phyloP scores from a whole-genome alignment of 2,113 vertebrate genomes.

The Arenaria interpres region DNA sequence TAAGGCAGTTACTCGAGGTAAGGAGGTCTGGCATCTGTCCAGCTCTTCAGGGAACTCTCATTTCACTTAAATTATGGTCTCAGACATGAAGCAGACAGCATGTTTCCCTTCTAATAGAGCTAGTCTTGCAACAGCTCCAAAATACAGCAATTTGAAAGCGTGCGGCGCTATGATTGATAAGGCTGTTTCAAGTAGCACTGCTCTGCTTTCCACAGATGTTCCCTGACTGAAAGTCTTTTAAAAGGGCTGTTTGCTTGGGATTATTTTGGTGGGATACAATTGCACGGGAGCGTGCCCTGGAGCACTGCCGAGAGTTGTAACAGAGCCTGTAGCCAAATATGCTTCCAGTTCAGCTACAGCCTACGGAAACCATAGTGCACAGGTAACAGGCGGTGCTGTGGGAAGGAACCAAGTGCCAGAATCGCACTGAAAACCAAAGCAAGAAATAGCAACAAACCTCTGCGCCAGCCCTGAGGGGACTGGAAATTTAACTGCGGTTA shows the following conservation, averaged over 20 bases:
- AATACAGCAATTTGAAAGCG: neutral
- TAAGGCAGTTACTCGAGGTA: neutral
- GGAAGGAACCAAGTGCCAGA: constrained; percentile 4
- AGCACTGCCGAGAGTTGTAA: neutral
- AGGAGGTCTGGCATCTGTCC: neutral
- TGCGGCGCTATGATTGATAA: neutral
- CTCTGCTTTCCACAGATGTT: neutral
- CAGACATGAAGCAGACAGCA: neutral
- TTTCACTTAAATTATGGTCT: constrained; percentile 16
- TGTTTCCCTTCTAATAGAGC: neutral
- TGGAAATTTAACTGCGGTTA: neutral
- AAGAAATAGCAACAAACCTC: neutral
- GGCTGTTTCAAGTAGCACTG: neutral
- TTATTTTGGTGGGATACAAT: neutral
- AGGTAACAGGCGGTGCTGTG: neutral
- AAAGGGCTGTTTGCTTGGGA: neutral
- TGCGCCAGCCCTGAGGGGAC: fast-evolving
- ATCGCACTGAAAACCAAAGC: neutral
- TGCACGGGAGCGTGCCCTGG: fast-evolving
- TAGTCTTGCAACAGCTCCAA: neutral
- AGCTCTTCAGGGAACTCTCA: neutral
- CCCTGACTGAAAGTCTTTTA: neutral
- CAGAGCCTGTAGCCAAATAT: neutral
- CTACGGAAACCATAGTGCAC: neutral
- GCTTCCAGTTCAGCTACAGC: fast-evolving